A percentile compares a stretch with the other conserved stretches of the same genome.
Evolutionary conservation across 2,888 invertebrate genomes (phyloP).

Genomic region (Seira musarum): DNA sequence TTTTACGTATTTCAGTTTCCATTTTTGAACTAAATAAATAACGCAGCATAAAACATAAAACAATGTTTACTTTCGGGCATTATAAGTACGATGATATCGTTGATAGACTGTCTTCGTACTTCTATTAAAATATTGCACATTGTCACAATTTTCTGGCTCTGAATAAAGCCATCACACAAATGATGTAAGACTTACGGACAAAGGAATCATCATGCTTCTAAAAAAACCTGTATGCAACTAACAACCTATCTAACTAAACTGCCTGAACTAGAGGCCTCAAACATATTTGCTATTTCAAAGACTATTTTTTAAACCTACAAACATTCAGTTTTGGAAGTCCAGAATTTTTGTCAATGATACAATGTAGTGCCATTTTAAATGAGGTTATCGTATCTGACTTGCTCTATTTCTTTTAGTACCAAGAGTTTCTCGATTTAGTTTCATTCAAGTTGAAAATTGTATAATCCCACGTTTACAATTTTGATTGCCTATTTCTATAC

Average conservation of each 20-base stretch:
- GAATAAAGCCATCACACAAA: too few relatives aligned
- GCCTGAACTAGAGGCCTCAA: too few relatives aligned
- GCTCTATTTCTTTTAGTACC: conserved; percentile 22
- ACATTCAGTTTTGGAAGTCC: conserved; percentile 51
- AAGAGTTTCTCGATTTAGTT: conserved; percentile 37
- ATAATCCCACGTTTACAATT: conserved; percentile 15
- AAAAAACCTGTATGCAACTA: too few relatives aligned
- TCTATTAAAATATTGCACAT: not conserved
- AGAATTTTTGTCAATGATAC: conserved; percentile 36
- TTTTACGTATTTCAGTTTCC: conserved; percentile 41
- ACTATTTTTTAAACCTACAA: not conserved
- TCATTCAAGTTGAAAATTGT: not conserved
- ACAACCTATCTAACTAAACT: too few relatives aligned
- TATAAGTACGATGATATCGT: not conserved
- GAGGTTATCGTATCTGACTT: not conserved
- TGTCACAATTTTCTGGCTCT: too few relatives aligned
- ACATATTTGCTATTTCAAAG: not conserved
- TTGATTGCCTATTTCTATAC: conserved; percentile 39
- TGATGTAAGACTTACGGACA: too few relatives aligned
- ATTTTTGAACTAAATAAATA: not conserved
- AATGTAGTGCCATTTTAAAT: conserved; percentile 14
- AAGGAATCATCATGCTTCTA: too few relatives aligned
- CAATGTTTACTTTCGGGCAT: not conserved
- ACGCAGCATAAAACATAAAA: not conserved
- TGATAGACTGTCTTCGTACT: too few relatives aligned